phyloP scores from a whole-genome alignment of 2,797 vertebrate species.

The Oreochromis grahami region DNA sequence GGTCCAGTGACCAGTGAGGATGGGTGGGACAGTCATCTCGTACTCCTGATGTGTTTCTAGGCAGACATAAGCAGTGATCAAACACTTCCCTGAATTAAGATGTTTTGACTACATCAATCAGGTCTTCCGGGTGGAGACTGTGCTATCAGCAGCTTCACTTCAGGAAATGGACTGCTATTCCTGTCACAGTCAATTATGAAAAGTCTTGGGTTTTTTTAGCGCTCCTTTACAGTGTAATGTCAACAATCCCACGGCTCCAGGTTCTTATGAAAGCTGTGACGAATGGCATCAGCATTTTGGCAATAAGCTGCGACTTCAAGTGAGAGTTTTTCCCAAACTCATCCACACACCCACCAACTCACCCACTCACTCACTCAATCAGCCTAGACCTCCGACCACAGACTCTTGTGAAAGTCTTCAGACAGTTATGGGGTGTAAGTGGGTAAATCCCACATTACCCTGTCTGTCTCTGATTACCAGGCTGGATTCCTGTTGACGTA shows the following conservation, averaged over 20 bases:
- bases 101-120: slow-evolving; percentile 48
- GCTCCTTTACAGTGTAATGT: neutral
- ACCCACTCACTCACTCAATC: slow-evolving; percentile 39
- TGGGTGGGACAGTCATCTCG: slow-evolving; percentile 51
- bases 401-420: slow-evolving; percentile 65
- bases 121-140: slow-evolving; percentile 32
- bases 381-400: slow-evolving; percentile 60
- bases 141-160: slow-evolving; percentile 24
- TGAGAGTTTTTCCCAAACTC: slow-evolving; percentile 29
- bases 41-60: slow-evolving; percentile 26
- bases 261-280: slow-evolving; percentile 29
- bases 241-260: slow-evolving; percentile 24
- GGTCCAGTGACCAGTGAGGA: slow-evolving; percentile 51
- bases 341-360: slow-evolving; percentile 19
- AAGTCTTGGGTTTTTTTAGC: neutral
- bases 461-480: slow-evolving; percentile 66
- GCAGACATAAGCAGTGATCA: slow-evolving; percentile 36
- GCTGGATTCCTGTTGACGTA: slow-evolving; percentile 46
- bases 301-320: slow-evolving; percentile 22
- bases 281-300: slow-evolving; percentile 36
- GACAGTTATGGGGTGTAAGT: slow-evolving; percentile 68
- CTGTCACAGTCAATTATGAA: neutral
- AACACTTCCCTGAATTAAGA: slow-evolving; percentile 35
- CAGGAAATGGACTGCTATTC: slow-evolving; percentile 38
- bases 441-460: slow-evolving; percentile 63